These are phyloP conservation scores for Scaptodrosophila latifasciaeformis DNA, from an alignment of 2,888 invertebrate species.

Conservation along the genomic window DNA sequence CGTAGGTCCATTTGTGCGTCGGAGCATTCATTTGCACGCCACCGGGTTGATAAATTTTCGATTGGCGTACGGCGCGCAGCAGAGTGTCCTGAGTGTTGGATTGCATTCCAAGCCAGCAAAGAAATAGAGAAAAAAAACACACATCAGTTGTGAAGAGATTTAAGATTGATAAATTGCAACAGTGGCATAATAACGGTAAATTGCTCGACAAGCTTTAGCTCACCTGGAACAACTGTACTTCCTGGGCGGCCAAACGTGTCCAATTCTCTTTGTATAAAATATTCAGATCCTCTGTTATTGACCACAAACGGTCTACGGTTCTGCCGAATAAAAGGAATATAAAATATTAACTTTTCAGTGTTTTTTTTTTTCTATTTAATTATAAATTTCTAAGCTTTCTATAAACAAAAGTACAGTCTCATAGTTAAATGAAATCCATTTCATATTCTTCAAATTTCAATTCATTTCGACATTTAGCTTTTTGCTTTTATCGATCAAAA, in stretches of 20 bases:
- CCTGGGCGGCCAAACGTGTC: slow-evolving; percentile 90
- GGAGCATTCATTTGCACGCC: slow-evolving; percentile 74
- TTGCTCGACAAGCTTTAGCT: slow-evolving; percentile 48
- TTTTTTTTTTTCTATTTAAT: no score
- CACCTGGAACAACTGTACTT: slow-evolving; percentile 89
- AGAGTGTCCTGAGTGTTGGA: slow-evolving; percentile 71
- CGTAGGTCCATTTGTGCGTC: slow-evolving; percentile 90
- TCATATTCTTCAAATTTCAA: no score
- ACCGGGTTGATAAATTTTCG: slow-evolving; percentile 75
- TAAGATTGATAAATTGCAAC: neutral
- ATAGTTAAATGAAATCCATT: no score
- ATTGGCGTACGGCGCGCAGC: slow-evolving; percentile 74
- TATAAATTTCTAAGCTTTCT: neutral
- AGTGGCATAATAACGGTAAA: slow-evolving; percentile 2
- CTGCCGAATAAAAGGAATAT: no score
- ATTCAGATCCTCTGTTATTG: slow-evolving; percentile 90
- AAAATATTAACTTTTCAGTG: no score
- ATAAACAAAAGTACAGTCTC: neutral
- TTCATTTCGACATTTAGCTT: no score
- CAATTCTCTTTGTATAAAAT: slow-evolving; percentile 94
- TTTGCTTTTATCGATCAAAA: no score
- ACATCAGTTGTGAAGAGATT: neutral
- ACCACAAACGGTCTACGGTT: slow-evolving; percentile 89
- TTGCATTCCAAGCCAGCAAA: slow-evolving; percentile 24
- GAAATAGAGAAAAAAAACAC: neutral